phyloP scores from a whole-genome alignment of 1,140 invertebrate genomes.

The Trypoxylus dichotomus region DNA sequence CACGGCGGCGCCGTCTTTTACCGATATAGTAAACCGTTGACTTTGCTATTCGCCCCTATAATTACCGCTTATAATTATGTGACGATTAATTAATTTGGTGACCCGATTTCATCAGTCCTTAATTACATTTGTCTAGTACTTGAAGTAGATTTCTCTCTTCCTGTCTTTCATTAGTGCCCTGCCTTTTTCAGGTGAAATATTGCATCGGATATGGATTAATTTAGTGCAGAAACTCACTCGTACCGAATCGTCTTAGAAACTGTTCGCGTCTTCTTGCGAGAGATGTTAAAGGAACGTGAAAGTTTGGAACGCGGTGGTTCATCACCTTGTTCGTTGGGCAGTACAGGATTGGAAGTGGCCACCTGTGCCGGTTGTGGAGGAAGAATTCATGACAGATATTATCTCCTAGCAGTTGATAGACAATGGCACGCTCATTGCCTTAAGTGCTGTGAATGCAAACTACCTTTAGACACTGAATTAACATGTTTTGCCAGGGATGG shows the following conservation, averaged over 20 bases:
- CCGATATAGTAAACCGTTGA: neutral
- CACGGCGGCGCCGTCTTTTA: neutral
- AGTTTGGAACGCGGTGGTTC: conserved; percentile 45
- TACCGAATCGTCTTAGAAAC: neutral
- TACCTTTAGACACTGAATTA: conserved; percentile 80
- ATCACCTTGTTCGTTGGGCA: conserved; percentile 49
- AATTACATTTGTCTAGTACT: neutral
- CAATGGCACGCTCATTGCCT: conserved; percentile 89
- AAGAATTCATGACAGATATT: conserved; percentile 63
- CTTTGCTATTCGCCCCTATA: neutral
- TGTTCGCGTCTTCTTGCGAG: neutral
- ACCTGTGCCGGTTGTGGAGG: conserved; percentile 51
- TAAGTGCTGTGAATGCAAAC: conserved; percentile 83
- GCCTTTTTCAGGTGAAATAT: conserved; percentile 3
- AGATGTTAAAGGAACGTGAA: conserved; percentile 52
- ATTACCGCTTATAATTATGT: neutral
- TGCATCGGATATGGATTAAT: neutral
- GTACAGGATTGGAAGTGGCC: conserved; percentile 45
- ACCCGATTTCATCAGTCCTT: neutral
- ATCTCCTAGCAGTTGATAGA: conserved; percentile 83
- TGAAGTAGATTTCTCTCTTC: neutral
- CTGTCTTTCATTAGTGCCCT: neutral
- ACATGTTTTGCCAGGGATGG: conserved; percentile 89
- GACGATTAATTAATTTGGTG: neutral
- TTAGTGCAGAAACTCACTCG: neutral